Percentiles rank a stretch among this genome's conserved stretches.
Evolutionary conservation across 2,113 vertebrate genomes (phyloP).

Genomic region (Sapajus apella): DNA sequence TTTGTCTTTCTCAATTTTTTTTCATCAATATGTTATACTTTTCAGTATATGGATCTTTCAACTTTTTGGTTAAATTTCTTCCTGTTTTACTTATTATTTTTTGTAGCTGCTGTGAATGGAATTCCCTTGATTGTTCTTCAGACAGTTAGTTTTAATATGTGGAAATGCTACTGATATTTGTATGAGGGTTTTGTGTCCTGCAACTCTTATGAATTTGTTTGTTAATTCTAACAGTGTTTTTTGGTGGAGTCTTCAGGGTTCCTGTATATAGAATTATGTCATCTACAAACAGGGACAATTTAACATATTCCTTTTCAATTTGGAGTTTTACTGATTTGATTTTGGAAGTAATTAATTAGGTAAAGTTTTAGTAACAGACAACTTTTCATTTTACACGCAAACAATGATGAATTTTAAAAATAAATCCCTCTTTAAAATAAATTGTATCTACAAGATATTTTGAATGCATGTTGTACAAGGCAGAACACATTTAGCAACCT

Average conservation of each 20-base stretch:
- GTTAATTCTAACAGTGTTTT: background rate
- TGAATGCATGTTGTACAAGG: background rate
- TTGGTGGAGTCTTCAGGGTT: background rate
- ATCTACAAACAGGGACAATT: background rate
- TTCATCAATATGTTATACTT: background rate
- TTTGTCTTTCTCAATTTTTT: background rate
- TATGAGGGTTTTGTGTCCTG: background rate
- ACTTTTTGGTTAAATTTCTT: background rate
- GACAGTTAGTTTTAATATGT: background rate
- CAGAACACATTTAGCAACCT: background rate
- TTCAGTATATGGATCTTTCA: background rate
- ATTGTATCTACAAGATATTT: background rate
- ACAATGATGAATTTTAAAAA: background rate
- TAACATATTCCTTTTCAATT: background rate
- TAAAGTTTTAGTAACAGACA: background rate
- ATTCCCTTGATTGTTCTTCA: background rate
- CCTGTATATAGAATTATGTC: background rate
- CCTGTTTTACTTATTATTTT: too few relatives aligned
- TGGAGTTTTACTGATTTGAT: background rate
- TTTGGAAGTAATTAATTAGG: slow-evolving; percentile 22
- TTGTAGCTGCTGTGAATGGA: background rate
- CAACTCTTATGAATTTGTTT: background rate
- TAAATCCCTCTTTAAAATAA: background rate
- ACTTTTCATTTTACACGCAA: background rate
- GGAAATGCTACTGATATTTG: background rate